A percentile compares a stretch with the other conserved stretches of the same genome.
phyloP scores from a whole-genome alignment of 1,140 invertebrate genomes.

The Yoshiicerus persimilis region DNA sequence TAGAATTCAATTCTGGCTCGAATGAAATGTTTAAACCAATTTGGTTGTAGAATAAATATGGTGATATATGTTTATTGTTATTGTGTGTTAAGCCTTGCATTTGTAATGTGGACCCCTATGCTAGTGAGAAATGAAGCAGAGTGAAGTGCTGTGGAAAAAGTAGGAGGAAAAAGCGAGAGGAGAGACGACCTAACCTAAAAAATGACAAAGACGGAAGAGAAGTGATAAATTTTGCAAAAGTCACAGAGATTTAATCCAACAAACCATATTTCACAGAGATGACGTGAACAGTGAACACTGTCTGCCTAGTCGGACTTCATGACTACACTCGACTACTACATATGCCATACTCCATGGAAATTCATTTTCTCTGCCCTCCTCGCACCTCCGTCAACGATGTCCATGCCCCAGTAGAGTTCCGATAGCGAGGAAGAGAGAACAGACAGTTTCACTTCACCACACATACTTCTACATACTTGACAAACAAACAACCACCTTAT shows the following conservation, averaged over 20 bases:
- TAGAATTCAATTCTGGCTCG: not conserved
- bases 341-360: not conserved
- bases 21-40: too few species aligned
- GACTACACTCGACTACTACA: not conserved
- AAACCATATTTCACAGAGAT: constrained; percentile 26
- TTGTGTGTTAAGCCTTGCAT: too few species aligned
- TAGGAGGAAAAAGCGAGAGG: not conserved
- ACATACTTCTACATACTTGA: not conserved
- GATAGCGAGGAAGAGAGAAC: not conserved
- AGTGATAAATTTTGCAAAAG: constrained; percentile 33
- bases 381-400: not conserved
- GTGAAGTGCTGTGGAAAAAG: too few species aligned
- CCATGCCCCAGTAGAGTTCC: too few species aligned
- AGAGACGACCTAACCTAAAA: not conserved
- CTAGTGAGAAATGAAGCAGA: not conserved
- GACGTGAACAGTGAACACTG: constrained; percentile 16
- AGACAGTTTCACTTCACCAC: not conserved
- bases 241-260: constrained; percentile 30
- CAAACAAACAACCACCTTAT: not conserved
- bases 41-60: too few species aligned
- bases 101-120: too few species aligned
- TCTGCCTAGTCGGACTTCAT: not conserved
- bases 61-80: too few species aligned
- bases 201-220: constrained; percentile 26
- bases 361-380: not conserved